Conservation (phyloP, 2,888 invertebrate species). For the Synergus umbraculus region DNA sequence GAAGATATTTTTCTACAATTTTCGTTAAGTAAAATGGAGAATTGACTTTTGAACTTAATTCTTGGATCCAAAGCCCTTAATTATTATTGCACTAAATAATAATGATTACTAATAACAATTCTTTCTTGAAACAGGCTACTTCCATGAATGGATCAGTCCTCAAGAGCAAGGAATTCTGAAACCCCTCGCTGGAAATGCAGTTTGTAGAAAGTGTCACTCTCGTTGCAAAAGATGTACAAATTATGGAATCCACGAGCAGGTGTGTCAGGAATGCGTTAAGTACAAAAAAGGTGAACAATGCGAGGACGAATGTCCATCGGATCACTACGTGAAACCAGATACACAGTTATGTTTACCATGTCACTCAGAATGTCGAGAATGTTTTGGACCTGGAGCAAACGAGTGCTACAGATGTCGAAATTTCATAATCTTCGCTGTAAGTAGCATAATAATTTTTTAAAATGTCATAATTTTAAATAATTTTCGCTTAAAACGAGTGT, state of each 20-base stretch:
- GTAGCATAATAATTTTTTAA: conserved; percentile 44
- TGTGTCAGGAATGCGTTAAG: conserved; percentile 92
- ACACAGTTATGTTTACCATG: conserved; percentile 87
- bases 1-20: no score
- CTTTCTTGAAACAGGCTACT: conserved; percentile 81
- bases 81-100: no score
- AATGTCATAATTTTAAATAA: neutral
- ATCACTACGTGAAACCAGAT: conserved; percentile 89
- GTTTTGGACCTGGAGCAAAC: conserved; percentile 86
- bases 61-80: no score
- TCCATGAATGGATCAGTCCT: conserved; percentile 90
- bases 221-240: conserved; percentile 93
- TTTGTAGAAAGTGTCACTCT: conserved; percentile 94
- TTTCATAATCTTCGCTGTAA: conserved; percentile 83
- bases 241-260: conserved; percentile 91
- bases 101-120: conserved; percentile 14
- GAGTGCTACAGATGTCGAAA: conserved; percentile 89
- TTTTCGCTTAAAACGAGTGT: no score
- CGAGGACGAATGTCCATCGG: conserved; percentile 91
- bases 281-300: conserved; percentile 94
- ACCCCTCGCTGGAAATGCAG: conserved; percentile 89
- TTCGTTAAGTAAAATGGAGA: no score
- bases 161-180: conserved; percentile 85
- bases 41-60: no score
- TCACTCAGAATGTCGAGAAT: conserved; percentile 90